A percentile compares a stretch with the other conserved stretches of the same genome.
Evolutionary conservation across 2,888 invertebrate species (phyloP).

Genomic region (Drosophila subsilvestris): DNA sequence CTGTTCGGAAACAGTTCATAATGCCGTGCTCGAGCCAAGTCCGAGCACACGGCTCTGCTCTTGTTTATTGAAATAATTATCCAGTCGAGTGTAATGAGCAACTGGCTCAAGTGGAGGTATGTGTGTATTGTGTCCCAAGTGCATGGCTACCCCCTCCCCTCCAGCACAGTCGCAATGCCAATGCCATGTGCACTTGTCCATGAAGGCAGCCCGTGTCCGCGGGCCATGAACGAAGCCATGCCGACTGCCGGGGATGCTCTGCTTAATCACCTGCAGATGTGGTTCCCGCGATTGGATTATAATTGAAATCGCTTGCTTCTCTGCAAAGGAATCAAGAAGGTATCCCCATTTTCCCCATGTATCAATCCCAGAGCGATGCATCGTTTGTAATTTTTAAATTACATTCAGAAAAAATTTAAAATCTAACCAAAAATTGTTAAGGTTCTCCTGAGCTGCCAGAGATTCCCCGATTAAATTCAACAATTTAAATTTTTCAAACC

Average conservation of each 20-base stretch:
- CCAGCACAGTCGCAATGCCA: slow-evolving; percentile 23
- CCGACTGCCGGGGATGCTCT: slow-evolving; percentile 20
- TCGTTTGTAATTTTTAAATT: background rate
- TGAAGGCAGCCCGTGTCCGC: slow-evolving; percentile 28
- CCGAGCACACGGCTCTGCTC: slow-evolving; percentile 51
- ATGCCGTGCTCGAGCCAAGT: slow-evolving; percentile 58
- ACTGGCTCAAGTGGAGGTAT: slow-evolving; percentile 65
- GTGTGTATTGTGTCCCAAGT: background rate
- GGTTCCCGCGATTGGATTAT: slow-evolving; percentile 48
- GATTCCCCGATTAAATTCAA: slow-evolving; percentile 10
- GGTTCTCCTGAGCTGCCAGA: background rate
- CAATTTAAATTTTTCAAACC: background rate
- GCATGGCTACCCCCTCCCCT: background rate
- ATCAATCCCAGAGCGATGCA: background rate
- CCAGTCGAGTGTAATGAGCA: slow-evolving; percentile 75
- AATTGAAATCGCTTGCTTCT: slow-evolving; percentile 44
- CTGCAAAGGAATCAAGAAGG: background rate
- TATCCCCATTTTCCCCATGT: background rate
- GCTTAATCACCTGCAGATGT: slow-evolving; percentile 62
- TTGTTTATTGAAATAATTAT: slow-evolving; percentile 79
- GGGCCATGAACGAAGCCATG: slow-evolving; percentile 6
- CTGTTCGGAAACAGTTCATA: slow-evolving; percentile 77
- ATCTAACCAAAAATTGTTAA: too few species aligned
- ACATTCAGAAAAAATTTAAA: background rate
- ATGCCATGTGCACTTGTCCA: slow-evolving; percentile 49